Base-by-base conservation (phyloP, 2,113 vertebrate genomes). In the Nesogale talazaci region DNA sequence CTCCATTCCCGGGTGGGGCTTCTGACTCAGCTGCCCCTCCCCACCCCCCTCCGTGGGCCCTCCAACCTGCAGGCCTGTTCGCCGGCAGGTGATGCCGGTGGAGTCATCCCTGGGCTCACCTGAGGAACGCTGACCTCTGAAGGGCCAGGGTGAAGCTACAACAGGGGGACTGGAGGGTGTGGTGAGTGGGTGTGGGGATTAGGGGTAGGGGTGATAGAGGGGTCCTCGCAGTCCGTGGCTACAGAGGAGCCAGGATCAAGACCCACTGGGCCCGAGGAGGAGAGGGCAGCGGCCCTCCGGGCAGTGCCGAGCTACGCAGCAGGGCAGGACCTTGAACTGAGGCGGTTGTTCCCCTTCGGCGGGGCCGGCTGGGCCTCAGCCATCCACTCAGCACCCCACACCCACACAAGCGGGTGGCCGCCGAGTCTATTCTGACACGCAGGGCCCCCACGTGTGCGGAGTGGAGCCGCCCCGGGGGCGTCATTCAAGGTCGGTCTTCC, bases 31-130 rank as follows among this genome's bases (percentile, higher is more conserved):
- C 31, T 67, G n/a, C 29, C 90, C 93, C n/a, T n/a, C n/a, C n/a
- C n/a, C n/a, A n/a, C n/a, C n/a, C n/a, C n/a, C n/a, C 70, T 38
- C 0, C 4, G 14, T 14, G 61, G 59, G 10, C 1, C 27, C 36
- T 40, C 59, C n/a, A 77, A 52, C 4, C 34, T 31, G 69, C 38
- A 63, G 56, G 52, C 61, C 57, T 52, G 46, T 46, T 59, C 10
- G 77, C 11, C 12, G 22, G 2, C 38, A 31, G 38, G 29, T 0
- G 15, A n/a, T 11, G 69, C 3, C 0, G 15, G 46, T 2, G n/a
- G 9, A 46, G 67, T 25, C 8, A 2, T 52, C 4, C 29, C 15
- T 52, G 75, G 59, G 36, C 7, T 40, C 19, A 0, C 29, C 80
- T 34, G 83, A 76, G 75, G 85, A 88, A 79, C 57, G 67, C 34